Base-by-base conservation (phyloP, 2,797 vertebrate genomes). In the Nannoperca obscura region DNA sequence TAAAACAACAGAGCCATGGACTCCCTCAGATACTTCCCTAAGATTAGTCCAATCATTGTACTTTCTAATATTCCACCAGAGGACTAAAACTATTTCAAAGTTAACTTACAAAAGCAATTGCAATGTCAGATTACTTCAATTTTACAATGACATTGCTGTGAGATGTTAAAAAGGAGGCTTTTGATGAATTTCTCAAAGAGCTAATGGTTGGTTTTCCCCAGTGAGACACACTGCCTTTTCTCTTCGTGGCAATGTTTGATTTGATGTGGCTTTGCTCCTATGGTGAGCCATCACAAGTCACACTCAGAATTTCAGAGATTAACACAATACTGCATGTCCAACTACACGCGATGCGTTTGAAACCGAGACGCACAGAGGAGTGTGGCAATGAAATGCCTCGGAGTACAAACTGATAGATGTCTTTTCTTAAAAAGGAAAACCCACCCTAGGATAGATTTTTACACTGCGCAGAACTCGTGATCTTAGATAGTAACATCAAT, bases 111-210 rank as follows among this genome's bases (percentile, higher is more conserved):
- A 81, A 89, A 83, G 78, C 82, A 80, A 84, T 81, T 82, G 74
- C 74, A 57, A 53, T 60, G 76, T 88, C 82, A 89, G 82, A 88
- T 86, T 86, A 80, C 61, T 73, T 87, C 66, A 87, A 79, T 72
- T 87, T 82, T 80, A 85, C 83, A 84, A 76, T 86, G 83, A 78
- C 84, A 82, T 86, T 77, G 76, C 81, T 80, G 75, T 47, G 61
- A 85, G 74, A 74, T 85, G 74, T 78, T 84, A 80, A 83, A 89
- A 81, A 69, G 40, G 15, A 73, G 65, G 47, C 74, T 67, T 88
- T 89, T 91, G 83, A 91, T 88, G 83, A 84, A 85, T 89, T 91
- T 85, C 82, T 86, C 75, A 84, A 87, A 88, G 80, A 88, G 74
- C 74, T 87, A 91, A 89, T 86, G 82, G 89, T 83, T 88, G 90